A percentile compares a stretch with the other conserved stretches of the same genome.
Conservation (phyloP, 2,888 invertebrate species). For the Sinohyriopsis cumingii region DNA sequence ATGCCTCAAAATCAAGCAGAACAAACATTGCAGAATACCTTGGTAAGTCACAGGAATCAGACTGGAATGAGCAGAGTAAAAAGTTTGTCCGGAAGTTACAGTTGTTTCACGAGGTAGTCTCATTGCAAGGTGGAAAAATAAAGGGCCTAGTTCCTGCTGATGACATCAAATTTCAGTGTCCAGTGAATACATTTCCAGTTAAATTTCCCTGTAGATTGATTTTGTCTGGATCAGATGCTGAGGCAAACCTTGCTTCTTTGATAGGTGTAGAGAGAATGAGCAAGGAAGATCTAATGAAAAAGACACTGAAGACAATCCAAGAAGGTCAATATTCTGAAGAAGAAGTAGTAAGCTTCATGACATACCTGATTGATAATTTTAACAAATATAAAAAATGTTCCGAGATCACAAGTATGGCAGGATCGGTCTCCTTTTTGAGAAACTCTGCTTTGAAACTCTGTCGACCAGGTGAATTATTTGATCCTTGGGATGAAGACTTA, state of each 20-base stretch:
- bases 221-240: not conserved
- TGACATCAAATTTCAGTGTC: not conserved
- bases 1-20: too few species aligned
- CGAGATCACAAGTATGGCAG: not conserved
- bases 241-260: not conserved
- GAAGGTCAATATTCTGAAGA: not conserved
- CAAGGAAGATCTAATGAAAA: conserved; percentile 1
- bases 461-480: conserved; percentile 20
- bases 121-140: too few species aligned
- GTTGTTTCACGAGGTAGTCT: too few species aligned
- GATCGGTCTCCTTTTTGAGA: not conserved
- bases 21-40: too few species aligned
- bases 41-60: too few species aligned
- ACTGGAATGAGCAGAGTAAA: not conserved
- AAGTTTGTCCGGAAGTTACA: not conserved
- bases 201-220: conserved; percentile 4
- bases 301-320: too few species aligned
- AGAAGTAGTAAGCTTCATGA: conserved; percentile 2
- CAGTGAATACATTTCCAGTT: not conserved
- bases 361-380: conserved; percentile 4
- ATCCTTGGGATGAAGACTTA: conserved; percentile 13
- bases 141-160: too few species aligned
- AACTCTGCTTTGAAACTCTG: not conserved
- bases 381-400: too few species aligned
- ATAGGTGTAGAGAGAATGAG: not conserved